These are phyloP conservation scores for Accipiter virgatus DNA, from an alignment of 2,113 vertebrate species.

Conservation along the genomic window DNA sequence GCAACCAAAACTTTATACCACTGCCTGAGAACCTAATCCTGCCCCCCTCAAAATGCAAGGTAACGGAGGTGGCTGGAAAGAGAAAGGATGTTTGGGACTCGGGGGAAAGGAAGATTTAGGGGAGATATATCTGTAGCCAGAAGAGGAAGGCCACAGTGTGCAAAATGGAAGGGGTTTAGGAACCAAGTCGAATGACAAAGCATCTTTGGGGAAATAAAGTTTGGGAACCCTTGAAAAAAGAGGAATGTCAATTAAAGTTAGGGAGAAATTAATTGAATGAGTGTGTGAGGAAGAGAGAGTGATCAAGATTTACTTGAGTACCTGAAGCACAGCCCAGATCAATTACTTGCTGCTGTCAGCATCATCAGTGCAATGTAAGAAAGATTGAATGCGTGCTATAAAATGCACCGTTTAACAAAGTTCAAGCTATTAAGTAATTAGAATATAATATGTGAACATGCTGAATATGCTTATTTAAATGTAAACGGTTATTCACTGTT, in stretches of 20 bases:
- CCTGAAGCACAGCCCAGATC: conserved; percentile 54
- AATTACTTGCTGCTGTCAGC: conserved; percentile 58
- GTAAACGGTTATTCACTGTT: conserved; percentile 42
- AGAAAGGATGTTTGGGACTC: neutral
- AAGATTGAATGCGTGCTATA: conserved; percentile 42
- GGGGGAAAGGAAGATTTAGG: neutral
- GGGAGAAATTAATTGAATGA: conserved; percentile 43
- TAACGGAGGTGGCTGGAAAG: neutral
- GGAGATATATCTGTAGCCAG: neutral
- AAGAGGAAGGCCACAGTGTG: neutral
- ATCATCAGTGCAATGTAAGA: conserved; percentile 2
- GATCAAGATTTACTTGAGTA: conserved; percentile 49
- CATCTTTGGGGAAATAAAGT: neutral
- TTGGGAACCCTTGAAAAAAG: conserved; percentile 22
- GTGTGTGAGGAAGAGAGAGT: neutral
- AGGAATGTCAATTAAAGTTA: conserved; percentile 23
- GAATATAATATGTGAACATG: conserved; percentile 61
- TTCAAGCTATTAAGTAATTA: conserved; percentile 64
- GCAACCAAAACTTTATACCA: neutral
- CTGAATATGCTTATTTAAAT: conserved; percentile 62
- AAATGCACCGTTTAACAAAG: conserved; percentile 46
- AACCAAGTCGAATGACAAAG: conserved; percentile 11
- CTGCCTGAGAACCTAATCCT: neutral
- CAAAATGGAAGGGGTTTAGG: neutral
- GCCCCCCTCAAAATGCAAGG: neutral